These are phyloP conservation scores for Grus americana DNA, from an alignment of 2,113 vertebrate genomes.

Conservation along the genomic window DNA sequence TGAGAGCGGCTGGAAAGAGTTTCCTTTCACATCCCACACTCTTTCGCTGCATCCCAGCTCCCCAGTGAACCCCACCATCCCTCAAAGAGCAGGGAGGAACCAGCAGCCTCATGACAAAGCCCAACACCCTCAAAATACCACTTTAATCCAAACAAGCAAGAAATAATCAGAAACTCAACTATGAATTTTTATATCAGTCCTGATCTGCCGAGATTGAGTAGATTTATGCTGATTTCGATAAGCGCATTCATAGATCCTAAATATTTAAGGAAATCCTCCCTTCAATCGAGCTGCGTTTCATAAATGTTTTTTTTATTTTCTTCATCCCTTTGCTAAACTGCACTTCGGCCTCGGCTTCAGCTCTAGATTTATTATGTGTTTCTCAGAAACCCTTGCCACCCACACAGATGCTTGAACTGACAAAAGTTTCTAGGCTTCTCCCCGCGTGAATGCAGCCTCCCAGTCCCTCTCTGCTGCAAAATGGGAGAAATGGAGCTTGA, in stretches of 20 bases:
- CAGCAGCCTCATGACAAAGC: rapidly evolving
- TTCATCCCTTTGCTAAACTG: not conserved
- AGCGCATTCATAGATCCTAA: rapidly evolving
- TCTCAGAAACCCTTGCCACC: slow-evolving; percentile 78
- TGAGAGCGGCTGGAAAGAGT: not conserved
- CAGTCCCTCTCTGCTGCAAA: not conserved
- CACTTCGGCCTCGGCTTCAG: not conserved
- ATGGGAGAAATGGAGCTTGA: not conserved
- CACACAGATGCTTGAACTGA: slow-evolving; percentile 80
- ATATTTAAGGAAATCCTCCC: not conserved
- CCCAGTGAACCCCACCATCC: not conserved
- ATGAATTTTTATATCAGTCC: not conserved
- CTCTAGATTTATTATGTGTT: slow-evolving; percentile 50
- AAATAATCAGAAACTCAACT: rapidly evolving
- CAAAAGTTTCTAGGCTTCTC: slow-evolving; percentile 78
- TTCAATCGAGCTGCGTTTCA: rapidly evolving
- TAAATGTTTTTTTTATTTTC: not conserved
- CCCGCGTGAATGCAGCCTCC: not conserved
- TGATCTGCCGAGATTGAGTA: rapidly evolving
- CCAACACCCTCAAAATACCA: rapidly evolving
- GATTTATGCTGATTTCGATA: rapidly evolving
- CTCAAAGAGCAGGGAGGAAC: not conserved
- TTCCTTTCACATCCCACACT: not conserved
- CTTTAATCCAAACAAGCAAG: not conserved
- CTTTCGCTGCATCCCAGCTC: not conserved